A percentile compares a stretch with the other conserved stretches of the same genome.
Evolutionary conservation across 2,888 invertebrate genomes (phyloP).

Genomic region (Hydrotaea cyrtoneurina): DNA sequence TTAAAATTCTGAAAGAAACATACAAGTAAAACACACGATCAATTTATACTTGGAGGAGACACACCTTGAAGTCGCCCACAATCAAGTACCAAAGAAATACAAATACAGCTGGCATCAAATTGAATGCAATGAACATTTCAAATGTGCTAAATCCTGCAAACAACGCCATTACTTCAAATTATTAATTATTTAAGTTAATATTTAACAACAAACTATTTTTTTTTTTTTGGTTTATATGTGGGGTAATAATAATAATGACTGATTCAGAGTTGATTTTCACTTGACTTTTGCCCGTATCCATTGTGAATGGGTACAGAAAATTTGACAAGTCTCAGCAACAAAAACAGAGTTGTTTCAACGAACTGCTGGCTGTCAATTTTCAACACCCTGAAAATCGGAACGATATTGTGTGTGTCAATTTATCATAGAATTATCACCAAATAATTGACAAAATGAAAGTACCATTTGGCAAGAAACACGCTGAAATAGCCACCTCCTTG

Average conservation of each 20-base stretch:
- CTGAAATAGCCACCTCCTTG: slow-evolving; percentile 82
- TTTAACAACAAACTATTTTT: too few species aligned
- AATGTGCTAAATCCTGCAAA: slow-evolving; percentile 65
- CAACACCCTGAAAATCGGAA: too few species aligned
- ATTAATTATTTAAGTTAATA: too few species aligned
- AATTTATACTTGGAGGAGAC: not conserved
- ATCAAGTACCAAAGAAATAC: slow-evolving; percentile 76
- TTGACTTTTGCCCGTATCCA: too few species aligned
- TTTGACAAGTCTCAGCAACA: not conserved
- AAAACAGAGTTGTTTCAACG: too few species aligned
- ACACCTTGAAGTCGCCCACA: slow-evolving; percentile 73
- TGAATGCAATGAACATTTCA: slow-evolving; percentile 72
- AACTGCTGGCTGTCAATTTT: too few species aligned
- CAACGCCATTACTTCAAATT: not conserved
- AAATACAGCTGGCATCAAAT: slow-evolving; percentile 76
- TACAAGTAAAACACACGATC: not conserved
- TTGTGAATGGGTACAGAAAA: too few species aligned
- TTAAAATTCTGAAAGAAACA: slow-evolving; percentile 74
- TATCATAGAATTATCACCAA: too few species aligned
- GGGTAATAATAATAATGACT: too few species aligned
- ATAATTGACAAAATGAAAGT: slow-evolving; percentile 74
- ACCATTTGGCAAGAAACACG: slow-evolving; percentile 84
- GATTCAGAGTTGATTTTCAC: too few species aligned
- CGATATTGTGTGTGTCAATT: too few species aligned
- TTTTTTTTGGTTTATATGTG: too few species aligned